Percentiles rank a stretch among this genome's conserved stretches.
These are phyloP conservation scores for Lordiphosa andalusiaca DNA, from an alignment of 2,888 invertebrate genomes.

Conservation along the genomic window DNA sequence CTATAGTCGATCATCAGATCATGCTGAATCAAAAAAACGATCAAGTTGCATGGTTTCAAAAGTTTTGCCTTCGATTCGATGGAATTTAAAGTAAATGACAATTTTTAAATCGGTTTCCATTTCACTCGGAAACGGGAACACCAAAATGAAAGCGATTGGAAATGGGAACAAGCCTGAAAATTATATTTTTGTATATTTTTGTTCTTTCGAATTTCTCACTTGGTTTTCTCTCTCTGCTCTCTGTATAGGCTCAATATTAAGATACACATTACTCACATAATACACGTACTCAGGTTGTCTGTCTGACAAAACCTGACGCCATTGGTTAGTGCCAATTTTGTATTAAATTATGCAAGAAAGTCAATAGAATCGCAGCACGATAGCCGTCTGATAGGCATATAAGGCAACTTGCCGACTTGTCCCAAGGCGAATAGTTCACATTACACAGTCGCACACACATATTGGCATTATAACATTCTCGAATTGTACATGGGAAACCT, in stretches of 20 bases:
- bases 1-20: no score
- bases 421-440: not conserved
- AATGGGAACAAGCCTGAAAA: no score
- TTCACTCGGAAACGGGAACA: no score
- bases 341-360: slow-evolving; percentile 38
- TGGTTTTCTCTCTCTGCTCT: no score
- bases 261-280: not conserved
- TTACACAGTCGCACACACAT: slow-evolving; percentile 1
- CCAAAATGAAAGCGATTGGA: no score
- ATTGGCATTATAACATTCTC: slow-evolving; percentile 27
- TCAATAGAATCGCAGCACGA: slow-evolving; percentile 10
- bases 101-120: no score
- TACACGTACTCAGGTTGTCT: not conserved
- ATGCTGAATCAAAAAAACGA: no score
- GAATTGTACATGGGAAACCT: slow-evolving; percentile 42
- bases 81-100: no score
- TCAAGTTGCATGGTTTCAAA: no score
- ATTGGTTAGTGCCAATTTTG: slow-evolving; percentile 32
- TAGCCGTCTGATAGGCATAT: slow-evolving; percentile 28
- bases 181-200: no score
- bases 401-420: slow-evolving; percentile 13
- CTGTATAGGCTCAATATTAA: slow-evolving; percentile 7
- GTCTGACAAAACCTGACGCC: slow-evolving; percentile 22
- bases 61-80: no score
- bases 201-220: no score